Conservation (phyloP, 2,113 vertebrate genomes). For the Syngnathus typhle region DNA sequence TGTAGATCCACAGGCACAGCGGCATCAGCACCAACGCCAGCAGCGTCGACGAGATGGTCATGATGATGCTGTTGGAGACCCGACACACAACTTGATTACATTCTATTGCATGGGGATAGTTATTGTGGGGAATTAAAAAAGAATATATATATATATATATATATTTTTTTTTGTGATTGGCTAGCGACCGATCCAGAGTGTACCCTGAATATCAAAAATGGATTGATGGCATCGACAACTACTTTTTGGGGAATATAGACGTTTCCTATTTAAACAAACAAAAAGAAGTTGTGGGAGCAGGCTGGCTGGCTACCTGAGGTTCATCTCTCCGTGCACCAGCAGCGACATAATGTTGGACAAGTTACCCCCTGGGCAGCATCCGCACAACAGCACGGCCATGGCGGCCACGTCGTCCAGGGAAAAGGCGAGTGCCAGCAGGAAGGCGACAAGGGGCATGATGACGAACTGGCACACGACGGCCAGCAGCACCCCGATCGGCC, state of each 20-base stretch:
- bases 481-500: conserved; percentile 82
- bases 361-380: conserved; percentile 94
- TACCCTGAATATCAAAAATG: too few species aligned
- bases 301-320: conserved; percentile 83
- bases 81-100: not conserved
- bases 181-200: too few species aligned
- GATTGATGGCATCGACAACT: too few species aligned
- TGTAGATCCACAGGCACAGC: conserved; percentile 94
- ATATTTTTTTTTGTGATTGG: too few species aligned
- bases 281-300: not conserved
- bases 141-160: too few species aligned
- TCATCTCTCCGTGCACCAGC: conserved; percentile 94
- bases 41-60: conserved; percentile 93
- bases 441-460: conserved; percentile 89
- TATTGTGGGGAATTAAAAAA: too few species aligned
- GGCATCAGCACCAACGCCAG: conserved; percentile 92
- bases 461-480: conserved; percentile 90
- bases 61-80: conserved; percentile 79
- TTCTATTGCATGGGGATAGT: too few species aligned
- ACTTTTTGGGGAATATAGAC: too few species aligned
- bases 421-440: conserved; percentile 84
- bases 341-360: conserved; percentile 93
- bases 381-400: conserved; percentile 89
- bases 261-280: too few species aligned
- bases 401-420: conserved; percentile 88